Evolutionary conservation across 1,140 invertebrate genomes (phyloP), one percentile per base, ranked within the genome.

Genomic region (Pristionchus pacificus): DNA sequence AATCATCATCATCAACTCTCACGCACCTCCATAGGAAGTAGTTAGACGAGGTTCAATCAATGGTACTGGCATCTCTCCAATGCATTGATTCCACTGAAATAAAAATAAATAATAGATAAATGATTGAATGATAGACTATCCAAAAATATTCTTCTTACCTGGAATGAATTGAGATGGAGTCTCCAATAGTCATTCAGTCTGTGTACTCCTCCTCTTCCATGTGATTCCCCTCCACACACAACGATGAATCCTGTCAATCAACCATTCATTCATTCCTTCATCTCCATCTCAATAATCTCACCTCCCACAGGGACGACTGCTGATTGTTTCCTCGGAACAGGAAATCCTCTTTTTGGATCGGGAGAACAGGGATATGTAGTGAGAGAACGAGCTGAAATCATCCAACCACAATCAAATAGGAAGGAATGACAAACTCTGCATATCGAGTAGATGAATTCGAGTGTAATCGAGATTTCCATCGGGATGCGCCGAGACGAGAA

Each of bases 381-480:
- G 27, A 83, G 33, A 28, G 71, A 19, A 10, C 19, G 6, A 49
- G 38, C n/a, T n/a, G n/a, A n/a, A n/a, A n/a, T n/a, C n/a, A n/a
- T n/a, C n/a, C n/a, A n/a, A n/a, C n/a, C n/a, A n/a, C n/a, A n/a
- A n/a, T n/a, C n/a, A 82, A 2, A 77, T 77, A 27, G 71, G 78
- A 59, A 70, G n/a, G n/a, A n/a, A n/a, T n/a, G n/a, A n/a, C n/a
- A n/a, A n/a, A n/a, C n/a, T 77, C 57, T 70, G 31, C 49, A 83
- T 60, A 19, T 55, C 62, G 19, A 82, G 66, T 24, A 82, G 59
- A 67, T 83, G 81, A 15, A 83, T 65, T 28, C 82, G 80, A 33
- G 77, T 79, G 32, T 80, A 74, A 68, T 83, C 81, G n/a, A 83
- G 71, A 57, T 80, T 78, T 1, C 82, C 81, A 61, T 83, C 81